A percentile compares a stretch with the other conserved stretches of the same genome.
phyloP scores from a whole-genome alignment of 2,888 invertebrate genomes.

The Ormyrus nitidulus region DNA sequence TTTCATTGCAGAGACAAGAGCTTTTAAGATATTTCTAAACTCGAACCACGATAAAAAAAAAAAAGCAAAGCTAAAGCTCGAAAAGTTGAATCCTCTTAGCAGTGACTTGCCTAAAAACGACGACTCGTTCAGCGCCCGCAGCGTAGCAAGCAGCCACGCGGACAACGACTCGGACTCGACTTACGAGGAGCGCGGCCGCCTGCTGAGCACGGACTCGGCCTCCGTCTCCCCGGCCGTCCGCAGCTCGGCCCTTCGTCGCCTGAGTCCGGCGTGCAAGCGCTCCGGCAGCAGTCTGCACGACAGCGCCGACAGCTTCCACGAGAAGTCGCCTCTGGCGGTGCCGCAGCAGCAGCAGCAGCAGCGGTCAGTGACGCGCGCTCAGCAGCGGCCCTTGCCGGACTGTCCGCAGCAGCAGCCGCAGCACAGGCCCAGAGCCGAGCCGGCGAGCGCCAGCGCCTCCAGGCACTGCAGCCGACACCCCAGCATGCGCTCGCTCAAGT shows the following conservation, averaged over 20 bases:
- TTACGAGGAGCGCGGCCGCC: conserved; percentile 65
- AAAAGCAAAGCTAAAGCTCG: too few species aligned
- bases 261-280: conserved; percentile 36
- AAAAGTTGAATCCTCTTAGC: too few species aligned
- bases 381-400: conserved; percentile 33
- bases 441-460: conserved; percentile 24
- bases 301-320: conserved; percentile 67
- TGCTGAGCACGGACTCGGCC: conserved; percentile 48
- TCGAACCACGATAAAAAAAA: too few species aligned
- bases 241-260: not conserved
- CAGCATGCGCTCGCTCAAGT: conserved; percentile 69
- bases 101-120: too few species aligned
- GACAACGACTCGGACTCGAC: conserved; percentile 67
- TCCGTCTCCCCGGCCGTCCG: conserved; percentile 19
- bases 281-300: conserved; percentile 62
- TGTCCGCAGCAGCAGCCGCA: conserved; percentile 45
- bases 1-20: too few species aligned
- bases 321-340: conserved; percentile 44
- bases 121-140: conserved; percentile 6
- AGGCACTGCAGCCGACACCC: conserved; percentile 60
- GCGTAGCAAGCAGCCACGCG: conserved; percentile 58
- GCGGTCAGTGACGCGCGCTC: conserved; percentile 18
- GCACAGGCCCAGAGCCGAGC: conserved; percentile 42
- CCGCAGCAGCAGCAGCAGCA: not conserved
- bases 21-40: too few species aligned